These are phyloP conservation scores for Xestobium rufovillosum DNA, from an alignment of 2,888 invertebrate species.

Conservation along the genomic window DNA sequence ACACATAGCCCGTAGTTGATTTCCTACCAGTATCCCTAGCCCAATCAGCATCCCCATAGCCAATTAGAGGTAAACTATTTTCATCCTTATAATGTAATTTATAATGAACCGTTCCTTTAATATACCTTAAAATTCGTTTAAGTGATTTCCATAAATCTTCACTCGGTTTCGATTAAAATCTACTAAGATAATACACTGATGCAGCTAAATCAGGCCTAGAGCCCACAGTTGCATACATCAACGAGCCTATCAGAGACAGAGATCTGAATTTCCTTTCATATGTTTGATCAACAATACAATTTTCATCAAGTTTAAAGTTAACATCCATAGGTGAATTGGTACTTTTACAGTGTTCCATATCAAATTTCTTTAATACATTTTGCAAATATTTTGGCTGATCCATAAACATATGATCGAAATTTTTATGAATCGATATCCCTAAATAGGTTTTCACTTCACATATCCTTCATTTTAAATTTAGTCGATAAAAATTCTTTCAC, in stretches of 20 bases:
- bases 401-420: conserved; percentile 9
- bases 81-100: conserved; percentile 15
- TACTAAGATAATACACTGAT: conserved; percentile 17
- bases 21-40: conserved; percentile 17
- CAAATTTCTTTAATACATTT: conserved; percentile 11
- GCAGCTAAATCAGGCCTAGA: conserved; percentile 21
- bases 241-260: conserved; percentile 17
- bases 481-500: conserved; percentile 13
- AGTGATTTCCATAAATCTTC: conserved; percentile 20
- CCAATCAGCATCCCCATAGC: conserved; percentile 17
- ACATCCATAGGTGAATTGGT: conserved; percentile 14
- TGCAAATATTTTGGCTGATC: conserved; percentile 15
- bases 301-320: conserved; percentile 13
- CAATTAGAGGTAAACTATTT: conserved; percentile 10
- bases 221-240: conserved; percentile 21
- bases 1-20: conserved; percentile 24
- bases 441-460: conserved; percentile 15
- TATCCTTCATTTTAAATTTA: conserved; percentile 18
- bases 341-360: conserved; percentile 10
- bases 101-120: conserved; percentile 21
- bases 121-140: conserved; percentile 23
- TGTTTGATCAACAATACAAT: conserved; percentile 7
- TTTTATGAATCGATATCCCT: too few species aligned
- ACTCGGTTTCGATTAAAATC: conserved; percentile 18
- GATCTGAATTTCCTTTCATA: conserved; percentile 14